Base-by-base conservation (phyloP, 2,113 vertebrate species). In the Cryptotis parvus region DNA sequence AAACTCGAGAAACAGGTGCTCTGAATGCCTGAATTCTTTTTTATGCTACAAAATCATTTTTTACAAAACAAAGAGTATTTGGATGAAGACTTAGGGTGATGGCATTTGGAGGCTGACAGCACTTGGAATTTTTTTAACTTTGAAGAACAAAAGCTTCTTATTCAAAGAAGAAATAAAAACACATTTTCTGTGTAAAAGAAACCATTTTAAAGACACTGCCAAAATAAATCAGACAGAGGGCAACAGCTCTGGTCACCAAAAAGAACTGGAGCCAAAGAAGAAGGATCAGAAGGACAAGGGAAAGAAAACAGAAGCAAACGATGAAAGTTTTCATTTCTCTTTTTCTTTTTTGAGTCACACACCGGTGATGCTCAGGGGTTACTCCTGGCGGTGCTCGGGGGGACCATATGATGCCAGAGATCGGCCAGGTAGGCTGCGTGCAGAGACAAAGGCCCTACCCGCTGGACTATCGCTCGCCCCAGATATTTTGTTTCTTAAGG, bases 131-230 rank as follows among this genome's bases (percentile, higher is more conserved):
- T 93, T 93, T 96, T 95, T 95, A 92, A 91, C 91, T 93, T 90
- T 75, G 88, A 92, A 94, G 94, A 95, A 97, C 95, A 97, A 97
- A 96, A 95, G 95, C 95, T 93, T 93, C 96, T 96, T 97, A 90
- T 96, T 97, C 95, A 70, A 79, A 77, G 94, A 87, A 87, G 88
- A 96, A 96, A 95, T 66, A 88, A 90, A 94, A 97, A 96, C 95
- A 94, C 94, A 94, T 94, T 94, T 96, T 94, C 92, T 91, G 72
- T 15, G 20, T 79, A 84, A 92, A 93, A 92, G 94, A 89, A 94
- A 85, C 91, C 94, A 95, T 92, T 96, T 94, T 90, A 84, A 94
- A 63, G 4, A 55, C 88, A 89, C 12, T 90, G 95, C 94, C 96
- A 96, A 96, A 94, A 95, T 95, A 96, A 96, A 95, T 92, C 85